These are phyloP conservation scores for Sarcophaga subvicina DNA, from an alignment of 2,888 invertebrate genomes.

Conservation along the genomic window DNA sequence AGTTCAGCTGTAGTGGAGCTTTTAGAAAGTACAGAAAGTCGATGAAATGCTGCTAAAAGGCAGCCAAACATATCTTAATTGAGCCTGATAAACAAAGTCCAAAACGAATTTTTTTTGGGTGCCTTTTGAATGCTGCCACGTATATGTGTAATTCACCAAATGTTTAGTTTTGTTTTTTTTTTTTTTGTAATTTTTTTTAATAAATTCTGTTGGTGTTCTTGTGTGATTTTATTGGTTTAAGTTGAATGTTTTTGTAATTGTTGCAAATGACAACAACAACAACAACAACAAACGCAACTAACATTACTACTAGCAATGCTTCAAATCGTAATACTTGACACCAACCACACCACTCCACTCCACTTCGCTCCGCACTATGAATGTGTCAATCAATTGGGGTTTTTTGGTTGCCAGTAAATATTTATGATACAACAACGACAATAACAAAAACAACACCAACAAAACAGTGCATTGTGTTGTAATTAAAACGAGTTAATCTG, in stretches of 20 bases:
- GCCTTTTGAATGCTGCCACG: neutral
- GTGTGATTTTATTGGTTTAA: conserved; percentile 20
- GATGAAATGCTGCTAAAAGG: too few relatives aligned
- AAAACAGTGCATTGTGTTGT: neutral
- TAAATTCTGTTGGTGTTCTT: neutral
- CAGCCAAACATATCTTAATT: too few relatives aligned
- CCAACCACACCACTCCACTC: conserved; percentile 54
- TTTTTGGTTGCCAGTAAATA: conserved; percentile 40
- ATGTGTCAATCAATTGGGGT: conserved; percentile 54
- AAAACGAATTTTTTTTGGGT: neutral
- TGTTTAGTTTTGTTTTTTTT: neutral
- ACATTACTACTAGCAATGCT: neutral
- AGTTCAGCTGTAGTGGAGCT: too few relatives aligned
- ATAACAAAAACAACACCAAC: neutral
- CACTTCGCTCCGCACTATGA: conserved; percentile 69
- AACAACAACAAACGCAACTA: neutral
- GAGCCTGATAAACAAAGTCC: too few relatives aligned
- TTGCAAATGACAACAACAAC: conserved; percentile 11
- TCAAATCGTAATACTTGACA: conserved; percentile 18
- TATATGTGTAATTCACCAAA: conserved; percentile 17
- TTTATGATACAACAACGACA: conserved; percentile 56
- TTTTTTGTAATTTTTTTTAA: neutral
- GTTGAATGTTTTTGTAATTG: conserved; percentile 21
- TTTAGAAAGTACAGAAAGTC: too few relatives aligned
- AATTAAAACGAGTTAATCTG: conserved; percentile 53